Evolutionary conservation across 2,888 invertebrate genomes (phyloP).

Genomic region (Sinotaia quadrata): DNA sequence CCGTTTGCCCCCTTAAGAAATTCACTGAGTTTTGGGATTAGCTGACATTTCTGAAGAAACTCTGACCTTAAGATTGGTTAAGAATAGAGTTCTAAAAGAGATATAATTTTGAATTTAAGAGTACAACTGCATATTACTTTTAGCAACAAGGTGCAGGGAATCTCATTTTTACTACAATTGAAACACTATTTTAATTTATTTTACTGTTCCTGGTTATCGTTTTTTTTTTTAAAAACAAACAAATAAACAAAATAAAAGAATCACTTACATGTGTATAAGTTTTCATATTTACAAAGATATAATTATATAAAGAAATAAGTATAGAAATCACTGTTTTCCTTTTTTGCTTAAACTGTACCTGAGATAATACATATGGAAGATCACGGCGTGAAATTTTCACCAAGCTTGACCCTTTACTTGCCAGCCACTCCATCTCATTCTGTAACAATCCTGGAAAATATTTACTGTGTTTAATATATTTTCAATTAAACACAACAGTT

Average conservation of each 20-base stretch:
- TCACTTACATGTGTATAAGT: background rate
- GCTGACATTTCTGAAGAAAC: too few species aligned
- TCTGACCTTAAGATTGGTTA: too few species aligned
- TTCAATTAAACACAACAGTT: too few species aligned
- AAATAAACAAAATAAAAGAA: background rate
- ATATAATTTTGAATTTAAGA: too few species aligned
- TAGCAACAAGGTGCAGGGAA: too few species aligned
- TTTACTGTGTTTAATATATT: too few species aligned
- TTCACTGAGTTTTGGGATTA: too few species aligned
- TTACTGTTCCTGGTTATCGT: background rate
- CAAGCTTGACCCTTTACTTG: conserved; percentile 74
- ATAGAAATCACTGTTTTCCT: background rate
- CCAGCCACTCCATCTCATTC: conserved; percentile 80
- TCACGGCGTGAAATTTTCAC: conserved; percentile 92
- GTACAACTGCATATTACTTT: too few species aligned
- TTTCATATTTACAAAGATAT: background rate
- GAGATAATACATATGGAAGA: conserved; percentile 83
- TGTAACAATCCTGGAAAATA: conserved; percentile 74
- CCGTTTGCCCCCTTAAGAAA: too few species aligned
- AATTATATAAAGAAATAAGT: background rate
- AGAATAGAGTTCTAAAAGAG: too few species aligned
- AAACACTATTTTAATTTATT: background rate
- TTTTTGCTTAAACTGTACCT: conserved; percentile 64
- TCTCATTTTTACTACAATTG: too few species aligned
- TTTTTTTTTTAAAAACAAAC: background rate